Evolutionary conservation across 37 sponge, comb jelly and placozoan species (phyloP).

Genomic region (Lycopodina hypogea): DNA sequence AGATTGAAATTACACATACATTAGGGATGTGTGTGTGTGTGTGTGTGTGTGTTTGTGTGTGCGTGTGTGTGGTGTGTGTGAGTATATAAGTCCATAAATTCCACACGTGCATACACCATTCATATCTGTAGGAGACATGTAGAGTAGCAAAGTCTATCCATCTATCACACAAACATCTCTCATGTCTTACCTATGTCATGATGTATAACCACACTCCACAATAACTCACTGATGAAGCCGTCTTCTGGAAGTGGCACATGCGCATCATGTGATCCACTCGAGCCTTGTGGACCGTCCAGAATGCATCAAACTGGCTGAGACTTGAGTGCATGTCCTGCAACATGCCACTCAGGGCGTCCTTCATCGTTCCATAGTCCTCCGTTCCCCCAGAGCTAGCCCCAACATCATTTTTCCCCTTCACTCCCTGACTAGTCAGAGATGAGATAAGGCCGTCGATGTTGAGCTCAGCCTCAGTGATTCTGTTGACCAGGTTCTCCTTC

Average conservation of each 20-base stretch:
- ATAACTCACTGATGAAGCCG: slow-evolving; percentile 10
- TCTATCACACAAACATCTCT: too few relatives aligned
- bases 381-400: not conserved
- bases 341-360: slow-evolving; percentile 17
- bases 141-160: too few relatives aligned
- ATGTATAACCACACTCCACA: too few relatives aligned
- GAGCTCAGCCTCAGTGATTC: slow-evolving; percentile 45
- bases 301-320: slow-evolving; percentile 35
- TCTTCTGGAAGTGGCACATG: slow-evolving; percentile 59
- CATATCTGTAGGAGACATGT: too few relatives aligned
- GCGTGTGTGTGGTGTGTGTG: too few relatives aligned
- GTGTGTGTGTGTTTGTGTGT: too few relatives aligned
- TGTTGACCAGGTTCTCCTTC: slow-evolving; percentile 60
- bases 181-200: too few relatives aligned
- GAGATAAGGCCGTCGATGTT: slow-evolving; percentile 27
- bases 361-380: slow-evolving; percentile 46
- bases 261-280: slow-evolving; percentile 69
- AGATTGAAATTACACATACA: too few relatives aligned
- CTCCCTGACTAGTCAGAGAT: slow-evolving; percentile 1
- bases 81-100: too few relatives aligned
- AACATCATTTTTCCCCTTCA: not conserved
- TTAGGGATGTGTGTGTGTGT: too few relatives aligned
- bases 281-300: slow-evolving; percentile 69
- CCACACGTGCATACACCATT: too few relatives aligned
- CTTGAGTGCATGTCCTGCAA: slow-evolving; percentile 33